Evolutionary conservation across 2,113 vertebrate species (phyloP).

Genomic region (Micromys minutus): DNA sequence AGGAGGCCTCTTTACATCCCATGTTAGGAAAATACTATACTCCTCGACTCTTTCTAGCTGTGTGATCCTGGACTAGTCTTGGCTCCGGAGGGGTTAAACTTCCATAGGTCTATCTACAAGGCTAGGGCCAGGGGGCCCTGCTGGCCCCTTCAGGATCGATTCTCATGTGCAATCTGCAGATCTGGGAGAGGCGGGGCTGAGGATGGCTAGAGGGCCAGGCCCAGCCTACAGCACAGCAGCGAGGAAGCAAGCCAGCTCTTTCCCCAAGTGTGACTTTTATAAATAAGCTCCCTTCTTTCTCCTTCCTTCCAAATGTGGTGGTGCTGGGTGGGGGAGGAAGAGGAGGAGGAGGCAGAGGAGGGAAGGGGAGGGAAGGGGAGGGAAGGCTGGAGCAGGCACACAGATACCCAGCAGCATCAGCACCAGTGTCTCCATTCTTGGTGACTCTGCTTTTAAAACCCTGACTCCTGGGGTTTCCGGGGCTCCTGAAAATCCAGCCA

Average conservation of each 20-base stretch:
- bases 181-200: neutral
- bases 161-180: neutral
- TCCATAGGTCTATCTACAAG: neutral
- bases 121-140: neutral
- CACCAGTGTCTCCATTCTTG: neutral
- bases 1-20: neutral
- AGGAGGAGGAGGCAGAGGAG: neutral
- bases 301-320: conserved; percentile 77
- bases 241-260: conserved; percentile 72
- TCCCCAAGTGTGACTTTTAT: conserved; percentile 79
- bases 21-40: neutral
- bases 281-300: conserved; percentile 74
- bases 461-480: neutral
- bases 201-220: conserved; percentile 61
- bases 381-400: neutral
- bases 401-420: neutral
- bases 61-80: neutral
- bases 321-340: conserved; percentile 22
- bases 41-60: neutral
- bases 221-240: neutral
- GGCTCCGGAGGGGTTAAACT: neutral
- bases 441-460: neutral
- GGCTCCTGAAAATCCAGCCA: neutral
- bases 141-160: neutral
- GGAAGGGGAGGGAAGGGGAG: neutral